Percentiles rank a stretch among this genome's conserved stretches.
phyloP scores from a whole-genome alignment of 2,113 vertebrate genomes.

The Hemiscyllium ocellatum region DNA sequence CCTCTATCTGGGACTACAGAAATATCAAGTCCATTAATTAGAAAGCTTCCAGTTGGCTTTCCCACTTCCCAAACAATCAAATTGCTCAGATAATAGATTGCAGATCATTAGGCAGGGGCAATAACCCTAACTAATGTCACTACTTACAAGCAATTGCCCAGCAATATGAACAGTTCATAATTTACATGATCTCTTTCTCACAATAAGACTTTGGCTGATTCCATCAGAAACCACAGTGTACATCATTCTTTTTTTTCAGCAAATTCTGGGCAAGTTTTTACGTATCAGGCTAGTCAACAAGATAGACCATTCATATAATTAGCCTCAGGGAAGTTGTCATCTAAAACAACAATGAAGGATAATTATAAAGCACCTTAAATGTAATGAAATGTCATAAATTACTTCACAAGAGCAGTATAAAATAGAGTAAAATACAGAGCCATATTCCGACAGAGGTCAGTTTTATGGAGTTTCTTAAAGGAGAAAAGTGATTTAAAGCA shows the following conservation, averaged over 20 bases:
- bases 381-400: background rate
- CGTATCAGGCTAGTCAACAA: background rate
- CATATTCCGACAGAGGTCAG: background rate
- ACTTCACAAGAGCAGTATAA: background rate
- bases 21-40: background rate
- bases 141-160: background rate
- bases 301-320: background rate
- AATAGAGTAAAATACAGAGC: background rate
- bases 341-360: background rate
- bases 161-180: background rate
- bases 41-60: background rate
- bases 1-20: background rate
- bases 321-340: background rate
- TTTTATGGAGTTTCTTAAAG: background rate
- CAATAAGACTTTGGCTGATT: background rate
- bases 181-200: background rate
- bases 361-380: background rate
- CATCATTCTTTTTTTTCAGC: background rate
- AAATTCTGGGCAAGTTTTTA: background rate
- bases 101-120: background rate
- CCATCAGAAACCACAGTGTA: background rate
- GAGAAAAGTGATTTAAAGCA: background rate
- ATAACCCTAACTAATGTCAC: background rate
- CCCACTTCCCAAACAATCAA: background rate
- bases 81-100: background rate